Percentiles rank a stretch among this genome's conserved stretches.
Conservation (phyloP, 1,140 invertebrate species). For the Brachionus sp. region DNA sequence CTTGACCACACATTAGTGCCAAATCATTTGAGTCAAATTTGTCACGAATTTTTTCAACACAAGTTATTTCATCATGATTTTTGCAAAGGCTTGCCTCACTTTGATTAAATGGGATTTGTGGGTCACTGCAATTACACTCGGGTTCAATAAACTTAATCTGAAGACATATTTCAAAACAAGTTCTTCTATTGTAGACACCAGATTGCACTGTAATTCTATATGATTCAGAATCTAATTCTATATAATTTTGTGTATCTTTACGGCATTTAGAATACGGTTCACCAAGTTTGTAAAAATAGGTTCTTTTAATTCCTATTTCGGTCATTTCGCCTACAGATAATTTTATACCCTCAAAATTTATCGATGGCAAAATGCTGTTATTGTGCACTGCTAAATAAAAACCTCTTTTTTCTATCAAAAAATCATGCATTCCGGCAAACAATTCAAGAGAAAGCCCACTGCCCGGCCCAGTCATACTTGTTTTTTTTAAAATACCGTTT, state of each 20-base stretch:
- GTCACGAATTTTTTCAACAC: neutral
- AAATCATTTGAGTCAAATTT: neutral
- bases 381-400: constrained; percentile 15
- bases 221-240: neutral
- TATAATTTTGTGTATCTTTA: neutral
- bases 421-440: constrained; percentile 20
- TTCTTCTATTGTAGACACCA: neutral
- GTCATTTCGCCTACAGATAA: neutral
- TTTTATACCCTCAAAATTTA: neutral
- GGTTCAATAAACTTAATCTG: neutral
- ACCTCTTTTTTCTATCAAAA: neutral
- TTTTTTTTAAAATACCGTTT: neutral
- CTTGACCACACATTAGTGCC: neutral
- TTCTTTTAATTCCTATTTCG: neutral
- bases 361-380: neutral
- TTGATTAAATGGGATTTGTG: neutral
- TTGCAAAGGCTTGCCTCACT: neutral
- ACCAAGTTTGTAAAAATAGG: neutral
- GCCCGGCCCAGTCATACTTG: constrained; percentile 14
- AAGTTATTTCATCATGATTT: neutral
- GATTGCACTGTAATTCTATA: neutral
- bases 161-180: constrained; percentile 28
- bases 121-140: constrained; percentile 24
- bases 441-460: constrained; percentile 39
- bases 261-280: constrained; percentile 3